Percentiles rank a stretch among this genome's conserved stretches.
Conservation (phyloP, 2,888 invertebrate species). For the Caenorhabditis sp. region DNA sequence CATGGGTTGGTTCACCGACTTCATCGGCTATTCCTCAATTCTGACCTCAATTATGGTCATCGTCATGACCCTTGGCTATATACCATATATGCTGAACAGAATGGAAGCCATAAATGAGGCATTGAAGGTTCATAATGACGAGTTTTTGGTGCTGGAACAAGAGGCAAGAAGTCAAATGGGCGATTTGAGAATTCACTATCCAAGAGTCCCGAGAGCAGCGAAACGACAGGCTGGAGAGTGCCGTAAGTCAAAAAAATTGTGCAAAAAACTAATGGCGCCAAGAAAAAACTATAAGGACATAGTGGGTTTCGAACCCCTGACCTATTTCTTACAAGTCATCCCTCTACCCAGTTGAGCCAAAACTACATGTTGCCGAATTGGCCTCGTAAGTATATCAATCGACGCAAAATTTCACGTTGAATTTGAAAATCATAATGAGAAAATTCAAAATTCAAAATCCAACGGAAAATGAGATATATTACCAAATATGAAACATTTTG, state of each 20-base stretch:
- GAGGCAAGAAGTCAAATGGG: constrained; percentile 53
- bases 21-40: constrained; percentile 60
- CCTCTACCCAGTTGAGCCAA: not conserved
- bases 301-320: not conserved
- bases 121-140: constrained; percentile 65
- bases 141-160: constrained; percentile 63
- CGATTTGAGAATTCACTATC: constrained; percentile 32
- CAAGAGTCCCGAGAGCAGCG: constrained; percentile 51
- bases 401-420: too few species aligned
- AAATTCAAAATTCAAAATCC: too few species aligned
- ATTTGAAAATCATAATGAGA: too few species aligned
- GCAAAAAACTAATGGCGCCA: too few species aligned
- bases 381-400: too few species aligned
- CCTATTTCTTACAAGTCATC: not conserved
- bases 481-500: too few species aligned
- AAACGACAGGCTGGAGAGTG: constrained; percentile 62
- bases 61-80: constrained; percentile 47
- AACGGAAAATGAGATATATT: too few species aligned
- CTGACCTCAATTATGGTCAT: constrained; percentile 62
- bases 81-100: constrained; percentile 58
- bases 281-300: too few species aligned
- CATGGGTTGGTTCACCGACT: constrained; percentile 53
- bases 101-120: constrained; percentile 57
- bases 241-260: constrained; percentile 41
- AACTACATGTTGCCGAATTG: too few species aligned